Base-by-base conservation (phyloP, 2,888 invertebrate species). In the Folsomia manolachei region DNA sequence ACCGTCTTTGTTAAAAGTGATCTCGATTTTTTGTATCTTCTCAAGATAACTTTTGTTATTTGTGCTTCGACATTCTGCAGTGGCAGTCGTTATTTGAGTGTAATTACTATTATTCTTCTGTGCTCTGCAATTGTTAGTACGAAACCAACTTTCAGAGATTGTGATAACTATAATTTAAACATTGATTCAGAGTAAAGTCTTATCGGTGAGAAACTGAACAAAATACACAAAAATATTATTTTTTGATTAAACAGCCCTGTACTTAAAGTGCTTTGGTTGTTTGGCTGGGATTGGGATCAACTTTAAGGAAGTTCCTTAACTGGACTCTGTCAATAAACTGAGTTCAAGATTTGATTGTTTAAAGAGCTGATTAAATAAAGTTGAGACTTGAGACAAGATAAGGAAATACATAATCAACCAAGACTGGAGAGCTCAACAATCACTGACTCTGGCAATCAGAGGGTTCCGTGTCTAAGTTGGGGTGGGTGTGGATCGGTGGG, bases 111-210 rank as follows among this genome's bases (percentile, higher is more conserved):
- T 9, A 56, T 14, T 14, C 56, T 19, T 56, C 7, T 39, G 39
- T 39, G 39, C 7, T 39, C 39, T 39, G 14, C 39, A n/a, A n/a
- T n/a, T n/a, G n/a, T n/a, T n/a, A n/a, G n/a, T n/a, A n/a, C n/a
- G n/a, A n/a, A n/a, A 39, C 39, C 4, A 14, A 39, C 39, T 39
- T 56, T 56, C 21, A 21, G n/a, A 53, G 11, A 65, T 26, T 19
- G 21, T 65, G 39, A 25, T 27, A 27, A 65, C 18, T 19, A 53
- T 63, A 56, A 56, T n/a, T n/a, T 56, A 56, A 39, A 9, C 39
- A 39, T 9, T 39, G n/a, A 23, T 61, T 56, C 23, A 64, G 56
- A 19, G 39, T 24, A 71, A 71, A 63, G 68, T 52, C 60, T 2
- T 11, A n/a, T 52, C 52, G 14, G 51, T 21, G 24, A 52, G 63